These are phyloP conservation scores for Agrilus mali DNA, from an alignment of 2,888 invertebrate genomes.

Conservation along the genomic window DNA sequence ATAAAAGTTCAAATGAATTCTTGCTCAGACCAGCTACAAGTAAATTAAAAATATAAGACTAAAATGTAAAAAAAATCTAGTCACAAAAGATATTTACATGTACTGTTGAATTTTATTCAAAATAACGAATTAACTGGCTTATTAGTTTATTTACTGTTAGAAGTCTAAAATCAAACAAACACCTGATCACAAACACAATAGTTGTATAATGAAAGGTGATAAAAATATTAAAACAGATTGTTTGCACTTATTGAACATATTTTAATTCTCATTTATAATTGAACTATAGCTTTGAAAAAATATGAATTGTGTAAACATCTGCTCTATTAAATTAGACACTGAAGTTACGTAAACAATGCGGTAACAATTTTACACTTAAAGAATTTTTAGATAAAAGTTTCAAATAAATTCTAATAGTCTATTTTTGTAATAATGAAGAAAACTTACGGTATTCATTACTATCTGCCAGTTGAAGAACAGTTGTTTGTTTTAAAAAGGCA, in stretches of 20 bases:
- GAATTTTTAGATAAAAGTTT: background rate
- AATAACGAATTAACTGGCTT: no score
- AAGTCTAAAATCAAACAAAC: no score
- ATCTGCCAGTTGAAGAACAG: conserved; percentile 57
- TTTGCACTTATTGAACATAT: no score
- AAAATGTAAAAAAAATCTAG: background rate
- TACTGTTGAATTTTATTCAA: background rate
- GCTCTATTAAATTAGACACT: background rate
- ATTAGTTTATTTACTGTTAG: no score
- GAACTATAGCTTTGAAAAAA: no score
- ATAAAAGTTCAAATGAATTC: conserved; percentile 67
- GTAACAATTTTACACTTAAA: no score
- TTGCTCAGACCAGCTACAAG: conserved; percentile 47
- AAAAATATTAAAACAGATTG: no score
- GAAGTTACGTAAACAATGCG: no score
- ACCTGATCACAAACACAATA: no score
- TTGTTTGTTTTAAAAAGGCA: conserved; percentile 80
- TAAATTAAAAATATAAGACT: conserved; percentile 7
- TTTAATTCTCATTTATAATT: no score
- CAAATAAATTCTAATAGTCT: background rate
- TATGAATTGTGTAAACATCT: background rate
- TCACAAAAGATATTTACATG: background rate
- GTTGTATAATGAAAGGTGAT: no score
- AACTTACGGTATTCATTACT: conserved; percentile 43
- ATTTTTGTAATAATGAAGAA: conserved; percentile 2